Base-by-base conservation (phyloP, 23 tunicate genomes). In the Ascidia mentula region DNA sequence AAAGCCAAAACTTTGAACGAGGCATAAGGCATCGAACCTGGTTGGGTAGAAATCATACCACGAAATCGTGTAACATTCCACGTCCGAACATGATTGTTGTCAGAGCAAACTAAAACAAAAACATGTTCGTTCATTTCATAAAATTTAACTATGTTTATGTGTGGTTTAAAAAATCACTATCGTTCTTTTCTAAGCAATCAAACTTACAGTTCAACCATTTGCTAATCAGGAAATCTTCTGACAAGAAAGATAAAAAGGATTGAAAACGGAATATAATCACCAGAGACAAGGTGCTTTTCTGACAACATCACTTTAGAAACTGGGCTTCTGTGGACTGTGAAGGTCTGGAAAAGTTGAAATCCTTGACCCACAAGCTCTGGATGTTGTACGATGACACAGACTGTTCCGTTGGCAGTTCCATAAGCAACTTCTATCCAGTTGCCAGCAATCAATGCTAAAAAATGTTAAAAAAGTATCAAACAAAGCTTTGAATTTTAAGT, bases 21-120 rank as follows among this genome's bases (percentile, higher is more conserved):
- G 0, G 99, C 99, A 36, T 79, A 77, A 12, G 99, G 96, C 18
- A 86, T 87, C 15, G 99, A 95, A 32, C 99, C 99, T 3, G 99
- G 99, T 59, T 95, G 99, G 6, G 99, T 95, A 13, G 99, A 95
- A 26, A 95, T 90, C 96, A 89, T 90, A 34, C 99, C 99, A 20
- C 99, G 86, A 73, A 95, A 95, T 53, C 99, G 59, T 31, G 99
- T 95, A 45, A 95, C 96, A 39, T 86, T 84, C 99, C 99, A 95
- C 20, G 99, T 90, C 22, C 99, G 77, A 4, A 95, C 99, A 69
- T 95, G 99, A 73, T 95, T 89, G 84, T 89, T 89, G 74, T 89
- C 96, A 17, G 96, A 90, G 36, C 98, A 93, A 15, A 93, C 98
- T 89, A 40, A 31, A 78, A 82, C 7, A 40, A 7, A 59, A 26